Conservation (phyloP, 2,113 vertebrate genomes). For the Aleadryas rufinucha region DNA sequence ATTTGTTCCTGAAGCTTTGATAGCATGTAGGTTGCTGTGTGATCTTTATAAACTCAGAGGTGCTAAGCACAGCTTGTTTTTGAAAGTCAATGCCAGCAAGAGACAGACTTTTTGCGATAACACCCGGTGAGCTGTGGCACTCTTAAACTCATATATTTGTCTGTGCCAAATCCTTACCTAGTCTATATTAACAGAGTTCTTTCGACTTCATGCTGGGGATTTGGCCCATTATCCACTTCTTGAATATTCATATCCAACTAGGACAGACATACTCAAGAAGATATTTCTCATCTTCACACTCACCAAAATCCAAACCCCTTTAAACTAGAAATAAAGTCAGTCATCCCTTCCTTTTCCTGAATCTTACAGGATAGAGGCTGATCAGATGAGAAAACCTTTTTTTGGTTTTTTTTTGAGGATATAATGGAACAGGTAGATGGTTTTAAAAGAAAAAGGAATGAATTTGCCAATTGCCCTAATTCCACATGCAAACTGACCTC, state of each 20-base stretch:
- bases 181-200: not conserved
- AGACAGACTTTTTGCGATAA: conserved; percentile 52
- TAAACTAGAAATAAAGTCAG: not conserved
- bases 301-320: not conserved
- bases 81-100: conserved; percentile 65
- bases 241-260: conserved; percentile 10
- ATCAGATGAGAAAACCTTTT: not conserved
- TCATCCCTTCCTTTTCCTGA: not conserved
- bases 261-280: not conserved
- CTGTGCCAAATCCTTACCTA: conserved; percentile 51
- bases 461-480: not conserved
- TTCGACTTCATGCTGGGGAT: conserved; percentile 25
- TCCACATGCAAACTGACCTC: not conserved
- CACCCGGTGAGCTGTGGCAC: conserved; percentile 33
- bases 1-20: conserved; percentile 65
- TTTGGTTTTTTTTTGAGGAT: not conserved
- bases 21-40: conserved; percentile 57
- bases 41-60: conserved; percentile 65
- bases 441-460: not conserved
- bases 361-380: not conserved
- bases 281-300: not conserved
- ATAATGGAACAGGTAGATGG: not conserved
- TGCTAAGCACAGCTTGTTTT: conserved; percentile 67
- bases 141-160: not conserved
- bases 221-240: not conserved